Percentiles rank a stretch among this genome's conserved stretches.
These are phyloP conservation scores for Lordiphosa clarofinis DNA, from an alignment of 1,140 invertebrate species.

Conservation along the genomic window DNA sequence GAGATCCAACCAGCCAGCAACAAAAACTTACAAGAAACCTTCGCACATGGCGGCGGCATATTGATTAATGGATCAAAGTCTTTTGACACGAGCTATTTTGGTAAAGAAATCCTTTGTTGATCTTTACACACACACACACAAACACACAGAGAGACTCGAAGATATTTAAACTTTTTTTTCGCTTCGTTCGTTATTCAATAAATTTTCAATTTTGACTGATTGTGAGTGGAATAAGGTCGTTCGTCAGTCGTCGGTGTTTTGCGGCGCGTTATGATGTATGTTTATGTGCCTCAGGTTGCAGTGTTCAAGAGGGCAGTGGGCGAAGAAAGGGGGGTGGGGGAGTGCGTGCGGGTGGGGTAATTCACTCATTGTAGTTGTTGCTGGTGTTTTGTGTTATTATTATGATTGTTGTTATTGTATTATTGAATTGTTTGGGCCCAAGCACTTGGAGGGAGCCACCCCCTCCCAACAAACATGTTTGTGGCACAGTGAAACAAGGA, in stretches of 20 bases:
- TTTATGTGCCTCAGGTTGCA: constrained; percentile 42
- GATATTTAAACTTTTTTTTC: constrained; percentile 40
- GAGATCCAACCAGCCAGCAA: constrained; percentile 6
- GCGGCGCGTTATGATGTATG: constrained; percentile 73
- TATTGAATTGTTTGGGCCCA: constrained; percentile 78
- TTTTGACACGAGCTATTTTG: constrained; percentile 80
- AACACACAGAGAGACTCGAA: constrained; percentile 24
- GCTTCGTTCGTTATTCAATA: constrained; percentile 71
- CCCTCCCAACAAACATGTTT: constrained; percentile 18
- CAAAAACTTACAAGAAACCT: constrained; percentile 51
- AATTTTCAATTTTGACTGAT: constrained; percentile 80
- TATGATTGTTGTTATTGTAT: constrained; percentile 78
- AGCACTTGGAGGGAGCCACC: constrained; percentile 50
- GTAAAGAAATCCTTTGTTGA: constrained; percentile 79
- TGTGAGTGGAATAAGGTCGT: constrained; percentile 78
- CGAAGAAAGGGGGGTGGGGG: constrained; percentile 5
- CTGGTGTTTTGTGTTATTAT: constrained; percentile 73
- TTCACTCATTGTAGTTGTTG: constrained; percentile 36
- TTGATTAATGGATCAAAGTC: constrained; percentile 80
- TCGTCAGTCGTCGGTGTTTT: constrained; percentile 59
- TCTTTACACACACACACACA: constrained; percentile 67
- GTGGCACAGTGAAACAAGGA: constrained; percentile 33
- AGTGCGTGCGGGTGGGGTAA: constrained; percentile 26
- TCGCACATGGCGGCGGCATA: constrained; percentile 62
- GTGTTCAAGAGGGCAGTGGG: constrained; percentile 3